Evolutionary conservation across 1,140 invertebrate genomes (phyloP).

Genomic region (Aphis craccivora): DNA sequence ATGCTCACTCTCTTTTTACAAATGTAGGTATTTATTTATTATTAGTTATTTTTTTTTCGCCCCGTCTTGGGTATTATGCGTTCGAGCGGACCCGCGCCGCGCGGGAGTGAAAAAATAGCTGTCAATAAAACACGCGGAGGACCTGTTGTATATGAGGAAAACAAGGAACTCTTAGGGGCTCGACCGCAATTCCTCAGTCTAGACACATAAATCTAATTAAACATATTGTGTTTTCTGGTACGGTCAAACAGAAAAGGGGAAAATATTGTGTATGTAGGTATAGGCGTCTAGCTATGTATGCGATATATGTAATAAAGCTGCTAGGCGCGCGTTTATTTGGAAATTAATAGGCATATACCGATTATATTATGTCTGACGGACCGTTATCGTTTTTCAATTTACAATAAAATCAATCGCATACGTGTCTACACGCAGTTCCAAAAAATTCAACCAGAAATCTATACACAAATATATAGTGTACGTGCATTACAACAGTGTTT

Average conservation of each 20-base stretch:
- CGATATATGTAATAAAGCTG: background rate
- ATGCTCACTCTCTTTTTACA: background rate
- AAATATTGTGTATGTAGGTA: background rate
- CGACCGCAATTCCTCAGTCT: slow-evolving; percentile 57
- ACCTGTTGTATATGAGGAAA: background rate
- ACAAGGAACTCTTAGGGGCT: slow-evolving; percentile 50
- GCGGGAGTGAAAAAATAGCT: slow-evolving; percentile 36
- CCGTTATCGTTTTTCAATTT: background rate
- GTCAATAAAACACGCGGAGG: slow-evolving; percentile 55
- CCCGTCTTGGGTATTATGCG: slow-evolving; percentile 32
- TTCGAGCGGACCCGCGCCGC: background rate
- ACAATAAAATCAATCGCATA: background rate
- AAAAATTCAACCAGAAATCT: background rate
- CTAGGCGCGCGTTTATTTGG: background rate
- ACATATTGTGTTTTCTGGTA: slow-evolving; percentile 35
- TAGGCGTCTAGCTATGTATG: background rate
- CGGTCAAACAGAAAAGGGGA: slow-evolving; percentile 18
- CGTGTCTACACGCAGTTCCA: background rate
- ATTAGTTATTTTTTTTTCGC: background rate
- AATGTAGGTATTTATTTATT: slow-evolving; percentile 47
- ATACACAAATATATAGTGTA: background rate
- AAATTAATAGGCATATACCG: background rate
- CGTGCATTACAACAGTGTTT: background rate
- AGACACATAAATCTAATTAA: slow-evolving; percentile 58
- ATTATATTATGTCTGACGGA: background rate